These are phyloP conservation scores for Drosophila parvula DNA, from an alignment of 1,140 invertebrate species.

Conservation along the genomic window DNA sequence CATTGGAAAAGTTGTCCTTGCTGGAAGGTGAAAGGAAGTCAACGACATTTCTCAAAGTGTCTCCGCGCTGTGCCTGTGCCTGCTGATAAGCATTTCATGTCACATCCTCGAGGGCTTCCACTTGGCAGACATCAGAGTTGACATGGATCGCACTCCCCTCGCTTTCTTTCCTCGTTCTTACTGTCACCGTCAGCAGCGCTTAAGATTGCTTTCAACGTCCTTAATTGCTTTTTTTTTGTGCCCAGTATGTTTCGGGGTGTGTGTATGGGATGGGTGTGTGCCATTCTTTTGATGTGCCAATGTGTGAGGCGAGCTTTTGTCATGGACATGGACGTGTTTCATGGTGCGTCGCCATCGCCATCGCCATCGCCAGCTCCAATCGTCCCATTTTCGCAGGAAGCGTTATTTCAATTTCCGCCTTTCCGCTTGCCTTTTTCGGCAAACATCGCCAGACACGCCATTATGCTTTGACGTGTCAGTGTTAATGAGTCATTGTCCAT, in stretches of 20 bases:
- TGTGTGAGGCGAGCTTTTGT: slow-evolving; percentile 70
- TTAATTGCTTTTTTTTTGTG: slow-evolving; percentile 80
- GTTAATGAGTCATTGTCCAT: slow-evolving; percentile 83
- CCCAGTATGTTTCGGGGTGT: slow-evolving; percentile 7
- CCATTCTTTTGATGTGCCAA: slow-evolving; percentile 72
- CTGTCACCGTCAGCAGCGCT: slow-evolving; percentile 78
- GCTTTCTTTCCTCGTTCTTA: slow-evolving; percentile 46
- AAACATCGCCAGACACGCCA: slow-evolving; percentile 75
- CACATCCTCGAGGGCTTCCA: slow-evolving; percentile 78
- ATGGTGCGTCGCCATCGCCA: slow-evolving; percentile 24
- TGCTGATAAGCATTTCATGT: slow-evolving; percentile 83
- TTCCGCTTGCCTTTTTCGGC: slow-evolving; percentile 62
- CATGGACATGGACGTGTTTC: slow-evolving; percentile 61
- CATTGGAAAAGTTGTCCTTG: neutral
- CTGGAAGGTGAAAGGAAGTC: neutral
- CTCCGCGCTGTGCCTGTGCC: slow-evolving; percentile 32
- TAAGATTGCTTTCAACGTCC: slow-evolving; percentile 83
- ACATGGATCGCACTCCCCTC: slow-evolving; percentile 43
- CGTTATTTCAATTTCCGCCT: slow-evolving; percentile 81
- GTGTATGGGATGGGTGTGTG: slow-evolving; percentile 31
- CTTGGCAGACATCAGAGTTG: slow-evolving; percentile 59
- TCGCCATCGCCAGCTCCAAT: slow-evolving; percentile 8
- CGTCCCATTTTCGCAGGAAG: slow-evolving; percentile 70
- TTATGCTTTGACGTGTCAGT: slow-evolving; percentile 82
- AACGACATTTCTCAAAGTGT: neutral